Percentiles rank a stretch among this genome's conserved stretches.
These are phyloP conservation scores for Rhinopomastus cyanomelas DNA, from an alignment of 2,113 vertebrate genomes.

Conservation along the genomic window DNA sequence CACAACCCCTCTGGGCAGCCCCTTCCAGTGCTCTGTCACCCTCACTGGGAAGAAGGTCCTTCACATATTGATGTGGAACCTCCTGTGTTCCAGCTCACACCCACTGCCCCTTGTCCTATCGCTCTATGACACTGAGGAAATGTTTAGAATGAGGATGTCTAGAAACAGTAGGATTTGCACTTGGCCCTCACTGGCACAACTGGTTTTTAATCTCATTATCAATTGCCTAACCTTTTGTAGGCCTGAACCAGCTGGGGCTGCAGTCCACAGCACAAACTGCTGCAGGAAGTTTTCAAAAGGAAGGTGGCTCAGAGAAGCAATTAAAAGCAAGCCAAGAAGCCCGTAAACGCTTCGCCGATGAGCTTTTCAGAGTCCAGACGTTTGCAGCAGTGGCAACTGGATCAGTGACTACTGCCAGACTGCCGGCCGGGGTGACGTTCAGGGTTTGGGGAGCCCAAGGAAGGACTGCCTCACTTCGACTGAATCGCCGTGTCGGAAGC, in stretches of 20 bases:
- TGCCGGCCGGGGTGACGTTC: neutral
- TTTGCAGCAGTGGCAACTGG: neutral
- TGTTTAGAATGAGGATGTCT: too few species aligned
- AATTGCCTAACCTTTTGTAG: neutral
- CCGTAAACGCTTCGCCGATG: neutral
- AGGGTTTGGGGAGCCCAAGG: neutral
- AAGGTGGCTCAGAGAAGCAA: neutral
- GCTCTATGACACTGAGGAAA: too few species aligned
- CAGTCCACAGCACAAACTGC: neutral
- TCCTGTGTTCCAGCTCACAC: too few species aligned
- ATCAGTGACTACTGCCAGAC: neutral
- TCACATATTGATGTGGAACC: too few species aligned
- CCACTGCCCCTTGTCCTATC: too few species aligned
- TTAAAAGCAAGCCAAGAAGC: neutral
- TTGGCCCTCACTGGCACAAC: neutral
- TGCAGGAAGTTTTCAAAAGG: neutral
- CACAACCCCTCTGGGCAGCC: too few species aligned
- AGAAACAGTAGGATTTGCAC: neutral
- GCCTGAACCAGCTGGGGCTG: neutral
- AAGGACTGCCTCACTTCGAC: neutral
- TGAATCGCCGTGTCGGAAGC: neutral
- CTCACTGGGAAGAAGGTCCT: too few species aligned
- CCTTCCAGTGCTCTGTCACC: too few species aligned
- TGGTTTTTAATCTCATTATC: neutral
- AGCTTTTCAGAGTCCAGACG: neutral